A percentile compares a stretch with the other conserved stretches of the same genome.
phyloP scores from a whole-genome alignment of 2,797 vertebrate genomes.

The Myotis pilosus region DNA sequence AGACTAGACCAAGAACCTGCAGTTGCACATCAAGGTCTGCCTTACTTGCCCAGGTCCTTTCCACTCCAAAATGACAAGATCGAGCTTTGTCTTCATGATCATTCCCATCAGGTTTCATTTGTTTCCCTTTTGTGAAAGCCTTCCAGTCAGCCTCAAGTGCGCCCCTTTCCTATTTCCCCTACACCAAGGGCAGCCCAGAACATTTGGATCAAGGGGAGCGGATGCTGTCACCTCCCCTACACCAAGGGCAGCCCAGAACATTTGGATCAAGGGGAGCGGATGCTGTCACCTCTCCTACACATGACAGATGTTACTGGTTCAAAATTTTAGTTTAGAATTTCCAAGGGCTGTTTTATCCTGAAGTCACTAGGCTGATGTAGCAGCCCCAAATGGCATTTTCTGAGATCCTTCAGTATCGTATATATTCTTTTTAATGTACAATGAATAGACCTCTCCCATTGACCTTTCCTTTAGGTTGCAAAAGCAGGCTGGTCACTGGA shows the following conservation, averaged over 20 bases:
- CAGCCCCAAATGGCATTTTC: not conserved
- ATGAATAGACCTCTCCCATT: not conserved
- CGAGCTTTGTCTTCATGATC: not conserved
- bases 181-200: not conserved
- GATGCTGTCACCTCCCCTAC: too few relatives aligned
- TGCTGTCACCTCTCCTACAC: not conserved
- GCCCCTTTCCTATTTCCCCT: not conserved
- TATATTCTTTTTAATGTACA: not conserved
- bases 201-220: not conserved
- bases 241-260: not conserved
- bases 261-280: not conserved
- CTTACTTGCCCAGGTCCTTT: not conserved
- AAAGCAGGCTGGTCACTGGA: slow-evolving; percentile 94
- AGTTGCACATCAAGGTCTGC: accelerated
- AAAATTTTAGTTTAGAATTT: not conserved
- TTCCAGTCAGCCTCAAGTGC: not conserved
- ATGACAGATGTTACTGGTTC: not conserved
- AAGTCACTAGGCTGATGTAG: not conserved
- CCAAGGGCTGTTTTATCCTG: not conserved
- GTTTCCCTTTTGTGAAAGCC: not conserved
- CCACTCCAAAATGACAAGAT: not conserved
- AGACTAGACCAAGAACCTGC: not conserved
- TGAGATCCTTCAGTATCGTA: not conserved
- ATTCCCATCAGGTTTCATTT: not conserved
- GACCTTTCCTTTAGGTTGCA: slow-evolving; percentile 84